Evolutionary conservation across 2,113 vertebrate species (phyloP), one percentile per base, ranked within the genome.

Genomic region (Calonectris borealis): DNA sequence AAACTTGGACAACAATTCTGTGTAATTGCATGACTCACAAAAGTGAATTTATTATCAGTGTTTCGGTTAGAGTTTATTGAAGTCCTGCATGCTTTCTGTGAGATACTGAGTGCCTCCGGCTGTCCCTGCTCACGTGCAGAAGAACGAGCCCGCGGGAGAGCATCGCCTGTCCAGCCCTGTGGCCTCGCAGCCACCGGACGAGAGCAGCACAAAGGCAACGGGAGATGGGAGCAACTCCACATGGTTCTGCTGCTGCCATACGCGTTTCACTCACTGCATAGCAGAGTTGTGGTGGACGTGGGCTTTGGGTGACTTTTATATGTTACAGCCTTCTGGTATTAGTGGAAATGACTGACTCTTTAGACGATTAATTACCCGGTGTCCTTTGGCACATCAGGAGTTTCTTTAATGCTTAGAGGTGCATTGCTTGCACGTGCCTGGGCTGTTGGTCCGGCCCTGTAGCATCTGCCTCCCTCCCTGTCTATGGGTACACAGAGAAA

Each of bases 61-160:
- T 80, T 93, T 88, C 86, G 44, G 51, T 79, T 83, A 58, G 61
- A 89, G 29, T 93, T 94, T 87, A 49, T 19, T 83, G 62, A 92
- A 94, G 81, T 89, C 51, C 22, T 82, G 5, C 3, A 0, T 58
- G 40, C 10, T 0, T 93, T 91, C 70, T 42, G 25, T 83, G 78
- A 72, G 93, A 73, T 80, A 27, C 9, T 0, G 1, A 72, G 36
- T 73, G 57, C 22, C 21, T 73, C 31, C 0, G 3, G 25, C 58
- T 2, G 0, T 71, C 29, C n/a, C 6, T n/a, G n/a, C 32, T 66
- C 7, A 1, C 1, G 0, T 46, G 25, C 2, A 3, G 36, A 81
- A 69, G 70, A 51, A 38, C 0, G 11, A 94, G 34, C 54, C 66
- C 2, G 0, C 0, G 1, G 36, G 58, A 86, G 25, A 69, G 27